These are phyloP conservation scores for Schizaphis graminum DNA, from an alignment of 2,888 invertebrate genomes.

Conservation along the genomic window DNA sequence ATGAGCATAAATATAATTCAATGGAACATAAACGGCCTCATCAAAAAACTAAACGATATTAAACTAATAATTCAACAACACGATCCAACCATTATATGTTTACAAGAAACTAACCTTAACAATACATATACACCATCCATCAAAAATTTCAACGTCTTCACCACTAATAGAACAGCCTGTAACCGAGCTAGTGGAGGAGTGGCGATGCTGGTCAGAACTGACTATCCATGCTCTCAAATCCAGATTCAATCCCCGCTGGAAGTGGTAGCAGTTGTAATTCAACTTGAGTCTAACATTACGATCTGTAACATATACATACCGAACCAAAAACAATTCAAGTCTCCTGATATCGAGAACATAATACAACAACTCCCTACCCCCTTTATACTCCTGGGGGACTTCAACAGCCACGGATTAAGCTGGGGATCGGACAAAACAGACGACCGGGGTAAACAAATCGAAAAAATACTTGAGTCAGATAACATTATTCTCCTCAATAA, in stretches of 20 bases:
- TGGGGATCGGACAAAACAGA: too few species aligned
- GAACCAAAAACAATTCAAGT: too few species aligned
- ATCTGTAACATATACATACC: too few species aligned
- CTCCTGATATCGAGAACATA: neutral
- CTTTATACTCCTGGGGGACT: too few species aligned
- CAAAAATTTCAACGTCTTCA: neutral
- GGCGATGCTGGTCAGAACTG: neutral
- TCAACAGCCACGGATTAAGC: too few species aligned
- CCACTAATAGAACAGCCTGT: neutral
- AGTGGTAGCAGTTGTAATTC: neutral
- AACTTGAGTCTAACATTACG: too few species aligned
- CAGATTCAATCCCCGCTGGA: neutral
- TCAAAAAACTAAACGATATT: neutral
- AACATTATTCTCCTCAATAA: too few species aligned
- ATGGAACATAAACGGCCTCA: neutral
- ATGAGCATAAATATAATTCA: neutral
- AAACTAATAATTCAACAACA: neutral
- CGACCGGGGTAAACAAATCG: too few species aligned
- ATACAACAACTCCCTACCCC: neutral
- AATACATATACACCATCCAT: too few species aligned
- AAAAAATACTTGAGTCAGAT: too few species aligned
- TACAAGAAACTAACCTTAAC: too few species aligned
- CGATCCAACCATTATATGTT: too few species aligned
- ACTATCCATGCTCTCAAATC: neutral
- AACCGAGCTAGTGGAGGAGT: neutral